Evolutionary conservation across 2,797 vertebrate genomes (phyloP).

Genomic region (Ctenopoma multispine): DNA sequence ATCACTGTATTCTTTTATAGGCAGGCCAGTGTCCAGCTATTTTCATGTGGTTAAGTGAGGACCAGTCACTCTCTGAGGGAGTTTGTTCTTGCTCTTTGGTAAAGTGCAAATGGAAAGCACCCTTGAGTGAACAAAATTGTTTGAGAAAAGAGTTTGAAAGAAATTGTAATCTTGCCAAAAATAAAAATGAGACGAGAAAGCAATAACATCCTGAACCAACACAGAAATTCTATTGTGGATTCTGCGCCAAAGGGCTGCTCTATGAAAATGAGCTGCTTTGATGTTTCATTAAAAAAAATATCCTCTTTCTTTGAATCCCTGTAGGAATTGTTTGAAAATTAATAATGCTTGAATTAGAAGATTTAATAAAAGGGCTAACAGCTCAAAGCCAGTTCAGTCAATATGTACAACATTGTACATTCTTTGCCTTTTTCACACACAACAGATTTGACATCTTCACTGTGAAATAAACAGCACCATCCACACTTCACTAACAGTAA

Average conservation of each 20-base stretch:
- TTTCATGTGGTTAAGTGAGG: slow-evolving; percentile 66
- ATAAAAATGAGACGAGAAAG: slow-evolving; percentile 64
- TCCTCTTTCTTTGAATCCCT: slow-evolving; percentile 56
- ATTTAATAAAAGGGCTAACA: slow-evolving; percentile 54
- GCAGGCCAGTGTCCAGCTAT: slow-evolving; percentile 62
- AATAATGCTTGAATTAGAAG: slow-evolving; percentile 66
- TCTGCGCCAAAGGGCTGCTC: slow-evolving; percentile 63
- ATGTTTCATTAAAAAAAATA: slow-evolving; percentile 79
- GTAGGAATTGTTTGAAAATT: slow-evolving; percentile 70
- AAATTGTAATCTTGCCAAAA: slow-evolving; percentile 68
- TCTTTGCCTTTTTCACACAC: slow-evolving; percentile 12
- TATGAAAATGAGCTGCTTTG: slow-evolving; percentile 77
- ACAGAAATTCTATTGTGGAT: slow-evolving; percentile 62
- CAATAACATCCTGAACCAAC: slow-evolving; percentile 72
- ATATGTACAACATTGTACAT: slow-evolving; percentile 19
- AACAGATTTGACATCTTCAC: slow-evolving; percentile 47
- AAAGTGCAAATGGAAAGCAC: slow-evolving; percentile 72
- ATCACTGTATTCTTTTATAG: slow-evolving; percentile 72
- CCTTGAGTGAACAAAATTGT: slow-evolving; percentile 58
- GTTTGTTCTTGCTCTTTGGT: slow-evolving; percentile 55
- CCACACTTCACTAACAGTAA: slow-evolving; percentile 6
- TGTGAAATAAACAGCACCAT: slow-evolving; percentile 28
- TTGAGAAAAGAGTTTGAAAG: slow-evolving; percentile 38
- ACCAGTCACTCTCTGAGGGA: slow-evolving; percentile 54
- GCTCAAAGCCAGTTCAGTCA: slow-evolving; percentile 38